Conservation (phyloP, 2,888 invertebrate species). For the Sarcophaga carnaria region DNA sequence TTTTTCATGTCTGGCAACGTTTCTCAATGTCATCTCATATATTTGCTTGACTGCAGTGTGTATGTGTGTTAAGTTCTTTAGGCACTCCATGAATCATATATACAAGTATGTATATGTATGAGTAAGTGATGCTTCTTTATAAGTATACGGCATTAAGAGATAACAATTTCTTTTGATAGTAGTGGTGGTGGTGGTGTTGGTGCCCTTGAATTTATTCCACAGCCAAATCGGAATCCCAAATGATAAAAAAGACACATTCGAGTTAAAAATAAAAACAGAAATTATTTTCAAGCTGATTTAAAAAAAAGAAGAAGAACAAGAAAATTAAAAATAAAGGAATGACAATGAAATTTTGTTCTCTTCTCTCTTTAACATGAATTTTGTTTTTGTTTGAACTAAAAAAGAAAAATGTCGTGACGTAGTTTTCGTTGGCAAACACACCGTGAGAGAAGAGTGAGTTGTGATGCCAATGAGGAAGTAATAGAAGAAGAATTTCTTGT, state of each 20-base stretch:
- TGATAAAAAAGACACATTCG: slow-evolving; percentile 27
- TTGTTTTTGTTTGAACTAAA: slow-evolving; percentile 5
- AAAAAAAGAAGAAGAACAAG: slow-evolving; percentile 9
- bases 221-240: slow-evolving; percentile 22
- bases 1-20: not conserved
- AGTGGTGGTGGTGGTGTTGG: slow-evolving; percentile 14
- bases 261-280: slow-evolving; percentile 36
- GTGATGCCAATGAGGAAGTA: no score
- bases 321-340: no score
- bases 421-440: slow-evolving; percentile 31
- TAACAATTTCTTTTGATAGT: slow-evolving; percentile 20
- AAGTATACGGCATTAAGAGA: no score
- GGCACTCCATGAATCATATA: no score
- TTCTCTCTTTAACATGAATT: not conserved
- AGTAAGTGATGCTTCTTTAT: not conserved
- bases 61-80: not conserved
- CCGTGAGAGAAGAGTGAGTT: not conserved
- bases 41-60: not conserved
- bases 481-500: not conserved
- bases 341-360: not conserved
- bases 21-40: not conserved
- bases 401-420: slow-evolving; percentile 49
- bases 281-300: slow-evolving; percentile 34
- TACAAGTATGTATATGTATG: not conserved
- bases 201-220: slow-evolving; percentile 66